Evolutionary conservation across 2,797 vertebrate species (phyloP).

Genomic region (Catharus ustulatus): DNA sequence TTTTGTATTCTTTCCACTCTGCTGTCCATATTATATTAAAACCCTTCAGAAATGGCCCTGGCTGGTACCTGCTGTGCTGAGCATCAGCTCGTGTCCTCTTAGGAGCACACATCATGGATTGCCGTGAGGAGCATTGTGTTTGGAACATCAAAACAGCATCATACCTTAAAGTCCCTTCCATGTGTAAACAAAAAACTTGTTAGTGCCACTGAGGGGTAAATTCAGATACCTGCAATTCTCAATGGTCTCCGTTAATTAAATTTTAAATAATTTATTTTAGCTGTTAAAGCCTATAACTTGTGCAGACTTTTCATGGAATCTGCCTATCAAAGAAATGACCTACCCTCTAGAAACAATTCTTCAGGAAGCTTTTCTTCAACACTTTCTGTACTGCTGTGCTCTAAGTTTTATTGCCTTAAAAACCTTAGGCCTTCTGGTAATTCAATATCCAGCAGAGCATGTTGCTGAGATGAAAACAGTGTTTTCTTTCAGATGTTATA

Average conservation of each 20-base stretch:
- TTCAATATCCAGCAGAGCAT: constrained; percentile 1
- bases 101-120: not conserved
- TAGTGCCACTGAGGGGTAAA: not conserved
- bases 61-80: not conserved
- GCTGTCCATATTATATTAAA: not conserved
- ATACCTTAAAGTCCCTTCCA: not conserved
- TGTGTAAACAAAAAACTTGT: not conserved
- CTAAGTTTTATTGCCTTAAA: constrained; percentile 3
- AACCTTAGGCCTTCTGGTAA: not conserved
- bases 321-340: not conserved
- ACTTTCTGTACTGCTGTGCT: not conserved
- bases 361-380: not conserved
- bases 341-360: not conserved
- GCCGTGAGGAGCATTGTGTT: not conserved
- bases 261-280: not conserved
- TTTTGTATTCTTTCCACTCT: not conserved
- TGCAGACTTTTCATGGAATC: not conserved
- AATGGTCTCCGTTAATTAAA: not conserved
- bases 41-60: not conserved
- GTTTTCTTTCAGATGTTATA: constrained; percentile 6
- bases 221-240: not conserved
- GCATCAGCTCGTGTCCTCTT: not conserved
- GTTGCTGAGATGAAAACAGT: not conserved
- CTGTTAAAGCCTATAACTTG: not conserved
- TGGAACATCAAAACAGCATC: not conserved